phyloP scores from a whole-genome alignment of 1,140 invertebrate species.

The Sogatella furcifera region DNA sequence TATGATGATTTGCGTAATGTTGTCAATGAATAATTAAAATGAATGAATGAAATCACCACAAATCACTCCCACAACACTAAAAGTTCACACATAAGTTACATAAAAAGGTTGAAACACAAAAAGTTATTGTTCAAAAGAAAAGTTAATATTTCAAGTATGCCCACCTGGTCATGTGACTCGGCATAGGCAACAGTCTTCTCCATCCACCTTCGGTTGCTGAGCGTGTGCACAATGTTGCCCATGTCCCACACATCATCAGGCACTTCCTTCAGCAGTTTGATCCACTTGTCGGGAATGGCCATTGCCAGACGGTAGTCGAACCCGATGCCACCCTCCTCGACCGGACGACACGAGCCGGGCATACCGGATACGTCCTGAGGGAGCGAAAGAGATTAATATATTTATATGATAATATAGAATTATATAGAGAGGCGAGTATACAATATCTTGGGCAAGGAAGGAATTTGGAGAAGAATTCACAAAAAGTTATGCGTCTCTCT shows the following conservation, averaged over 20 bases:
- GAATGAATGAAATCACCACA: no score
- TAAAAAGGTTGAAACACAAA: no score
- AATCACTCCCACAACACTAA: no score
- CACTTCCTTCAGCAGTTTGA: slow-evolving; percentile 75
- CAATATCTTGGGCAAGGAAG: no score
- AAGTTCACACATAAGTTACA: no score
- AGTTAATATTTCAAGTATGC: neutral
- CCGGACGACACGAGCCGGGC: slow-evolving; percentile 89
- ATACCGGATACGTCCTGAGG: slow-evolving; percentile 92
- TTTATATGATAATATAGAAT: neutral
- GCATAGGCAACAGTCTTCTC: slow-evolving; percentile 94
- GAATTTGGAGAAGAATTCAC: no score
- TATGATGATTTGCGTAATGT: no score
- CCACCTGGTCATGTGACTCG: slow-evolving; percentile 92
- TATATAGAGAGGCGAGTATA: no score
- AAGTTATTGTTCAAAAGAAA: no score
- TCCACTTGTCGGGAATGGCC: slow-evolving; percentile 99
- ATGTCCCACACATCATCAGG: slow-evolving; percentile 94
- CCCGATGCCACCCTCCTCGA: slow-evolving; percentile 84
- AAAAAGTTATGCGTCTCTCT: no score
- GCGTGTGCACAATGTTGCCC: slow-evolving; percentile 80
- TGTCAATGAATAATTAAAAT: no score
- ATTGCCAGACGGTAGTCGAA: slow-evolving; percentile 97
- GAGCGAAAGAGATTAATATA: slow-evolving; percentile 2
- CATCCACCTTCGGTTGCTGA: slow-evolving; percentile 92